Evolutionary conservation across 2,113 vertebrate species (phyloP).

Genomic region (Pelecanoides urinatrix): DNA sequence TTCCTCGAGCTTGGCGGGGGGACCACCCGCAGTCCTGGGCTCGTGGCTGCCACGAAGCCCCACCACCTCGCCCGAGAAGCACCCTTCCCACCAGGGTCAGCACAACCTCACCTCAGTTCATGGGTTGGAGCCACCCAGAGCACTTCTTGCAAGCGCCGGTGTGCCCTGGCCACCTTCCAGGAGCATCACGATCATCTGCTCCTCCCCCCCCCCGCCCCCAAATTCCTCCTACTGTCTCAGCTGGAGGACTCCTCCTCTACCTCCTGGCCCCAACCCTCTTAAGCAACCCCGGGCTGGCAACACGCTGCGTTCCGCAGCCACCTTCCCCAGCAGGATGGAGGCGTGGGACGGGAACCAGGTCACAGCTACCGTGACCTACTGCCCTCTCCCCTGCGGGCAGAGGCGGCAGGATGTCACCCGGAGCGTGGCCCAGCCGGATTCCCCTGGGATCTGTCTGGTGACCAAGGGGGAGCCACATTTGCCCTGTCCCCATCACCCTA

Average conservation of each 20-base stretch:
- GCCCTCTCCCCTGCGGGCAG: neutral
- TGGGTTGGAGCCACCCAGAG: neutral
- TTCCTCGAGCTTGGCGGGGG: neutral
- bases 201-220: rapidly evolving
- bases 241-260: neutral
- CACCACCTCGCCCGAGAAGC: neutral
- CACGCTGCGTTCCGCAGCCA: neutral
- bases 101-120: neutral
- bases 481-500: neutral
- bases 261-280: neutral
- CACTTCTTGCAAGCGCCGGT: neutral
- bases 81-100: neutral
- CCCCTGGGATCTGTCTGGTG: neutral
- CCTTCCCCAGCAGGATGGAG: neutral
- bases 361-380: slow-evolving; percentile 11
- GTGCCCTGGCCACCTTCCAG: neutral
- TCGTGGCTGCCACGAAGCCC: rapidly evolving
- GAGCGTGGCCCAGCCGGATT: rapidly evolving
- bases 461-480: neutral
- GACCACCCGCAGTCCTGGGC: rapidly evolving
- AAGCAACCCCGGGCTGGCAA: neutral
- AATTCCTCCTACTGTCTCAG: neutral
- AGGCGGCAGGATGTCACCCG: neutral
- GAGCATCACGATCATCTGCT: neutral
- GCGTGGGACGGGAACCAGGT: neutral